Evolutionary conservation across 2,797 vertebrate genomes (phyloP).

Genomic region (Valencia hispanica): DNA sequence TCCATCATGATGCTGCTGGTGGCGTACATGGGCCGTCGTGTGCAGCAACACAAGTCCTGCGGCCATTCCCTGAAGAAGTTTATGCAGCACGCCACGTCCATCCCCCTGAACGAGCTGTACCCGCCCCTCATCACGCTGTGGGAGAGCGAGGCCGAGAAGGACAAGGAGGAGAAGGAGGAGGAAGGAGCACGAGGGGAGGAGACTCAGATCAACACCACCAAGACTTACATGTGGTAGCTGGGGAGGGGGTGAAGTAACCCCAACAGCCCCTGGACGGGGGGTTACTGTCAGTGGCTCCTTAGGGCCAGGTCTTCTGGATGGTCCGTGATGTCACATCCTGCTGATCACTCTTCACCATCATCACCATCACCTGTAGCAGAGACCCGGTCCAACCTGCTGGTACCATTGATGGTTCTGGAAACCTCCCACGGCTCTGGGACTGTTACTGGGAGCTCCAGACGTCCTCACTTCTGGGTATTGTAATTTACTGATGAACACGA

Average conservation of each 20-base stretch:
- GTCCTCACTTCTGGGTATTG: not conserved
- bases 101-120: constrained; percentile 85
- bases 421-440: not conserved
- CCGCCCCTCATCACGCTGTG: constrained; percentile 87
- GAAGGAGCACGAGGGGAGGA: constrained; percentile 51
- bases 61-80: constrained; percentile 85
- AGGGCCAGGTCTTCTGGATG: not conserved
- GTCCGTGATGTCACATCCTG: not conserved
- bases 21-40: constrained; percentile 81
- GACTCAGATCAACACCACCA: constrained; percentile 85
- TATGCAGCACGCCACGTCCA: constrained; percentile 84
- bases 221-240: constrained; percentile 87
- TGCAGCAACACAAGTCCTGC: constrained; percentile 81
- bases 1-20: constrained; percentile 83
- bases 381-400: not conserved
- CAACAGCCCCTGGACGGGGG: not conserved
- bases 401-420: not conserved
- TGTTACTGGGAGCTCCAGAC: not conserved
- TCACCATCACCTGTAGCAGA: not conserved
- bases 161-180: constrained; percentile 72
- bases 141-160: constrained; percentile 80
- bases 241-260: not conserved
- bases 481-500: no score
- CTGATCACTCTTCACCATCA: not conserved
- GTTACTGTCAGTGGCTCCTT: not conserved